phyloP scores from a whole-genome alignment of 2,113 vertebrate genomes.

The Trematocara unimaculatum region DNA sequence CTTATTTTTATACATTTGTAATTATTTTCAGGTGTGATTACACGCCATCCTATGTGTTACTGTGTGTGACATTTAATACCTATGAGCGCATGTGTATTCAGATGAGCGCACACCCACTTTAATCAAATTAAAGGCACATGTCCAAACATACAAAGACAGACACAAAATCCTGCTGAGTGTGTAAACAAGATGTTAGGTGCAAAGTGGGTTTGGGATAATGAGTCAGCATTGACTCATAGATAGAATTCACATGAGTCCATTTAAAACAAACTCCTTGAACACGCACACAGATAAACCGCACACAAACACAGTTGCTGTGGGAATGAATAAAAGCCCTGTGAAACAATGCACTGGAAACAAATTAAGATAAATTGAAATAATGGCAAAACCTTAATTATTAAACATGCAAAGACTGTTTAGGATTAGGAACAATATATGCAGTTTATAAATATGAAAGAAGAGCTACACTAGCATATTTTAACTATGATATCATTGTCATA shows the following conservation, averaged over 20 bases:
- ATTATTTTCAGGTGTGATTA: neutral
- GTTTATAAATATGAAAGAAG: neutral
- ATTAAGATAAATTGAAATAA: neutral
- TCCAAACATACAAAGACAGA: neutral
- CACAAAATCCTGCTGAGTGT: neutral
- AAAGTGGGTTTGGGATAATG: neutral
- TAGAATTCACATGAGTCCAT: slow-evolving; percentile 13
- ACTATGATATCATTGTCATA: neutral
- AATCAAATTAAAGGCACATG: neutral
- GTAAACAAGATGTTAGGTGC: slow-evolving; percentile 2
- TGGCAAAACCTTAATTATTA: neutral
- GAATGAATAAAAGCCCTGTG: neutral
- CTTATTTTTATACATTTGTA: neutral
- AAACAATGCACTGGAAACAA: slow-evolving; percentile 2
- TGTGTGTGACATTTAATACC: neutral
- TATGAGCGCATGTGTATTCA: neutral
- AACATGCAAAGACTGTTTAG: neutral
- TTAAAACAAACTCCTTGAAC: slow-evolving; percentile 6
- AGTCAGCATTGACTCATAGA: slow-evolving; percentile 1
- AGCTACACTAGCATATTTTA: neutral
- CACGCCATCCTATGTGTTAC: neutral
- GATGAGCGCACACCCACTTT: neutral
- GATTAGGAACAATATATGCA: neutral
- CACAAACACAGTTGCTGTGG: neutral
- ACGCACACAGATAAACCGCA: neutral